phyloP scores from a whole-genome alignment of 2,113 vertebrate species.

The Neotoma lepida region DNA sequence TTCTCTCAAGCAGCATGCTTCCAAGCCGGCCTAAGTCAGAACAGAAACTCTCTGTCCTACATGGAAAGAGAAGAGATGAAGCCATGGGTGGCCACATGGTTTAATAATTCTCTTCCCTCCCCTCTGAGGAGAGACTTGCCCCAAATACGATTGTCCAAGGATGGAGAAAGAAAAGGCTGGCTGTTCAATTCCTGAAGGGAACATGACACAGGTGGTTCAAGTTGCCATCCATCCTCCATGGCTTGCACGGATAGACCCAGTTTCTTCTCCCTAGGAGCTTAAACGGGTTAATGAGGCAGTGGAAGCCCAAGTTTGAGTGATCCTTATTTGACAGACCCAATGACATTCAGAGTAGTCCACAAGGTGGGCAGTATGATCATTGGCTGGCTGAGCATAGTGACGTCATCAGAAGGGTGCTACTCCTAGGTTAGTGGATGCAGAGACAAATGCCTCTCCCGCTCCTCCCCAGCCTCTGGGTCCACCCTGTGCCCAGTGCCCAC shows the following conservation, averaged over 20 bases:
- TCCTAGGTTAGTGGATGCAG: background rate
- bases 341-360: background rate
- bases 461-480: background rate
- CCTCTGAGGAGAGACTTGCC: background rate
- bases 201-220: rapidly evolving
- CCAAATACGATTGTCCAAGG: background rate
- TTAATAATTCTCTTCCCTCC: background rate
- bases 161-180: background rate
- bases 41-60: background rate
- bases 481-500: background rate
- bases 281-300: background rate
- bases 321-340: rapidly evolving
- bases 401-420: rapidly evolving
- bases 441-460: rapidly evolving
- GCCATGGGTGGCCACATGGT: background rate
- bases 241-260: background rate
- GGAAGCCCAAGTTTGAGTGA: rapidly evolving
- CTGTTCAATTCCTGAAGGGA: background rate
- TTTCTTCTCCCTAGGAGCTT: background rate
- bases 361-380: too few species aligned
- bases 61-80: background rate
- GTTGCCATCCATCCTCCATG: background rate
- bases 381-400: background rate
- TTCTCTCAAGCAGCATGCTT: background rate
- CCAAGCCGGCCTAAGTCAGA: background rate